Percentiles rank a stretch among this genome's conserved stretches.
Conservation (phyloP, 2,113 vertebrate species). For the Gymnobelideus leadbeateri region DNA sequence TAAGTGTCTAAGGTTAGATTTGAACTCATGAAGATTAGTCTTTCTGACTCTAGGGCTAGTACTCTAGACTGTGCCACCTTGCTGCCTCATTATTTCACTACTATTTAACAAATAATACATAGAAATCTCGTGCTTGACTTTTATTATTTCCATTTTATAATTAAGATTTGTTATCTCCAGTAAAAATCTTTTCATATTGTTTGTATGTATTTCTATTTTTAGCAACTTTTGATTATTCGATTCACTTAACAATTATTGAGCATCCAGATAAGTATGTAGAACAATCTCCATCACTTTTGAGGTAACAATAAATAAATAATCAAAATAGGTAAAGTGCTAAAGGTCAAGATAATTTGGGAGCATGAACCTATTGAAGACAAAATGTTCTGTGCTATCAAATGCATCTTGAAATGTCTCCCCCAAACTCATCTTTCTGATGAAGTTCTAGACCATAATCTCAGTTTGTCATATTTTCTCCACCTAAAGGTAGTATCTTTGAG, state of each 20-base stretch:
- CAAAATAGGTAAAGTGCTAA: background rate
- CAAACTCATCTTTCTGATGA: background rate
- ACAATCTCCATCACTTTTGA: background rate
- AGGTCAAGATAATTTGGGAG: background rate
- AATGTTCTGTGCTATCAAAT: background rate
- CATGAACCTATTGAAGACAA: background rate
- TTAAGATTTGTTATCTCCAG: background rate
- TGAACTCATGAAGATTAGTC: no score
- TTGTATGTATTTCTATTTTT: background rate
- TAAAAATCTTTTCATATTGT: background rate
- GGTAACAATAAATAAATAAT: background rate
- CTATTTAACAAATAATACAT: background rate
- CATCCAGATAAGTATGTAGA: background rate
- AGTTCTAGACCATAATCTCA: background rate
- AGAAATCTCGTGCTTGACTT: background rate
- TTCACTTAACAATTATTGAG: background rate
- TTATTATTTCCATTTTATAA: background rate
- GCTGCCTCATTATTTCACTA: background rate
- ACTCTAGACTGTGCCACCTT: no score
- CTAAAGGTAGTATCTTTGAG: background rate
- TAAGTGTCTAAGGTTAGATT: no score
- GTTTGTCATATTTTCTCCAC: background rate
- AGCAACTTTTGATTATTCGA: background rate
- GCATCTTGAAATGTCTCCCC: background rate
- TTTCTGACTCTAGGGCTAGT: no score